Base-by-base conservation (phyloP, 2,888 invertebrate genomes). In the Heliconius ismenius region DNA sequence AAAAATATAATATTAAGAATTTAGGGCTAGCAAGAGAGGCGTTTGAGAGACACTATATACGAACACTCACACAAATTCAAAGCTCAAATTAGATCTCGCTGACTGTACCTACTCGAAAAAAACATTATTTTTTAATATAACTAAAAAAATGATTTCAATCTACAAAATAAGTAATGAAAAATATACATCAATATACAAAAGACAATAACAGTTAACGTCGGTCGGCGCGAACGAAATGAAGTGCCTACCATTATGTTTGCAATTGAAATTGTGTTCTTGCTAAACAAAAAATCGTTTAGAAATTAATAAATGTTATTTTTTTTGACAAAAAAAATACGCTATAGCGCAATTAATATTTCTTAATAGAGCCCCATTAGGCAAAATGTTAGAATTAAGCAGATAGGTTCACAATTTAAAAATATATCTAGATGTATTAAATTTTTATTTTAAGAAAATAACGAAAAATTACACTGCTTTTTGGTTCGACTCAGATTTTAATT, bases 171-270 rank as follows among this genome's bases (percentile, higher is more conserved):
- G 65, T 69, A 69, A 69, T 54, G 26, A 28, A 49, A 49, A 49
- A 28, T 28, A 69, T 69, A 49, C 28, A 69, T 54, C 69, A 69
- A 69, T 69, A 70, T 32, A 70, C 54, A 32, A 70, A 43, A 70
- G 54, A 70, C 69, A 70, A 70, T 70, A 32, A 70, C n/a, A 70
- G 54, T 70, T 70, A 58, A 24, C 70, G 32, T 49, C 32, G 32
- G 58, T 49, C 58, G n/a, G 32, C 54, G 28, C 54, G 28, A 69
- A 54, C 28, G n/a, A 36, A 70, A 70, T 70, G 54, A 58, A 70
- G 58, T 32, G 58, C n/a, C 54, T 32, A 49, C 32, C 28, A 36
- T 70, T 70, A 58, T 70, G 32, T 58, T 70, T 28, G 26, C 39
- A 36, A 60, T 60, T 62, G 68, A 75, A 68, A 75, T 75, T 60